Conservation (phyloP, 92 coral and sea anemone genomes). For the Bergia puertoricense region DNA sequence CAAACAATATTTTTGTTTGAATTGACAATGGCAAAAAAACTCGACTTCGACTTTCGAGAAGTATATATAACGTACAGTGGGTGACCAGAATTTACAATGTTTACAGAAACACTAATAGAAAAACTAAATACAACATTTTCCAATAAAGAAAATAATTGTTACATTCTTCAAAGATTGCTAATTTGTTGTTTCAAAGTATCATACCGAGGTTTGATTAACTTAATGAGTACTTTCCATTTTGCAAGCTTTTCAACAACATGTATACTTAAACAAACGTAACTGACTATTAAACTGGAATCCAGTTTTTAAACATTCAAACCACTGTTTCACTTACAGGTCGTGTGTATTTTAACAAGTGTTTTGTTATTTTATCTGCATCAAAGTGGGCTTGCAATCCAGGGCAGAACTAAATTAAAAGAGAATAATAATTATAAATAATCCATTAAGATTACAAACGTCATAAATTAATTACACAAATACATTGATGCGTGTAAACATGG, state of each 20-base stretch:
- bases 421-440: neutral
- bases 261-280: neutral
- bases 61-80: too few species aligned
- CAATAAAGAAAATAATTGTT: too few species aligned
- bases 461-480: neutral
- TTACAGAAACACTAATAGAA: too few species aligned
- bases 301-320: neutral
- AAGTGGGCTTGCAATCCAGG: constrained; percentile 61
- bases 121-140: too few species aligned
- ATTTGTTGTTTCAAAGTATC: too few species aligned
- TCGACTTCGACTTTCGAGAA: too few species aligned
- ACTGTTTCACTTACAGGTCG: constrained; percentile 71
- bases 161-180: too few species aligned
- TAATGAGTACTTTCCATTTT: neutral
- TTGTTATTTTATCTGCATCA: constrained; percentile 82
- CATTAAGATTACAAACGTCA: neutral
- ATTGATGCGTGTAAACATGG: neutral
- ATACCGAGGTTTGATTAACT: neutral
- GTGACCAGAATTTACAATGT: too few species aligned
- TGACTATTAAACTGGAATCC: neutral
- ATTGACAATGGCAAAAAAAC: too few species aligned
- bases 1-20: too few species aligned
- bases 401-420: constrained; percentile 66
- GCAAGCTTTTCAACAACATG: neutral
- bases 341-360: constrained; percentile 63